These are phyloP conservation scores for Blennius ocellaris DNA, from an alignment of 2,113 vertebrate genomes.

Conservation along the genomic window DNA sequence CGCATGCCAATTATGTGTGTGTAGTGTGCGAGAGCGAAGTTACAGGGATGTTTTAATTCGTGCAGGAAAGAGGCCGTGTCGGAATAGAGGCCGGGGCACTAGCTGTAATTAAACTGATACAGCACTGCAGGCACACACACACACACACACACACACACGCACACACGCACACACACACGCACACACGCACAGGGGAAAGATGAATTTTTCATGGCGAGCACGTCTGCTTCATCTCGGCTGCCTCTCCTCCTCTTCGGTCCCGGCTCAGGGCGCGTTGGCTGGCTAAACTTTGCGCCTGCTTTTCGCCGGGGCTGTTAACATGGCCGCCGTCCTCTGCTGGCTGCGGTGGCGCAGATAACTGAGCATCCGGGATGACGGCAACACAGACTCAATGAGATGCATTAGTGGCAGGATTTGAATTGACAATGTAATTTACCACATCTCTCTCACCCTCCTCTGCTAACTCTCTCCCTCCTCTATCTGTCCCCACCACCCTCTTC, in stretches of 20 bases:
- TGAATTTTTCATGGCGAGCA: conserved; percentile 88
- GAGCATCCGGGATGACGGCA: conserved; percentile 78
- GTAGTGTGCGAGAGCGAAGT: conserved; percentile 43
- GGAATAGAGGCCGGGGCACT: conserved; percentile 54
- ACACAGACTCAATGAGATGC: conserved; percentile 92
- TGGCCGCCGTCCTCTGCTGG: conserved; percentile 85
- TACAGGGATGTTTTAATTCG: conserved; percentile 64
- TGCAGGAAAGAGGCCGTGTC: conserved; percentile 63
- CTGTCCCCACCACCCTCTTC: conserved; percentile 55
- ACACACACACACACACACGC: not conserved
- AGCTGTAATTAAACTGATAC: conserved; percentile 74
- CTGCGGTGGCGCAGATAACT: conserved; percentile 92
- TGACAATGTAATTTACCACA: conserved; percentile 92
- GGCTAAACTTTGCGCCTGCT: conserved; percentile 82
- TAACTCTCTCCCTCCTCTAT: conserved; percentile 58
- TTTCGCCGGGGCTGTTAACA: conserved; percentile 85
- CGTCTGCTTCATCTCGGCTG: conserved; percentile 60
- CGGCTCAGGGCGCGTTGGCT: conserved; percentile 83
- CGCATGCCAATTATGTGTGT: conserved; percentile 55
- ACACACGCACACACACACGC: not conserved
- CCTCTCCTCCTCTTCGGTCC: conserved; percentile 72
- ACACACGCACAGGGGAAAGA: conserved; percentile 63
- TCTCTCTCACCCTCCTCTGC: conserved; percentile 64
- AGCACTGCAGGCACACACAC: conserved; percentile 62
- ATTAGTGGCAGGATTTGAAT: conserved; percentile 92